phyloP scores from a whole-genome alignment of 2,797 vertebrate genomes.

The Sebastes oblongus region DNA sequence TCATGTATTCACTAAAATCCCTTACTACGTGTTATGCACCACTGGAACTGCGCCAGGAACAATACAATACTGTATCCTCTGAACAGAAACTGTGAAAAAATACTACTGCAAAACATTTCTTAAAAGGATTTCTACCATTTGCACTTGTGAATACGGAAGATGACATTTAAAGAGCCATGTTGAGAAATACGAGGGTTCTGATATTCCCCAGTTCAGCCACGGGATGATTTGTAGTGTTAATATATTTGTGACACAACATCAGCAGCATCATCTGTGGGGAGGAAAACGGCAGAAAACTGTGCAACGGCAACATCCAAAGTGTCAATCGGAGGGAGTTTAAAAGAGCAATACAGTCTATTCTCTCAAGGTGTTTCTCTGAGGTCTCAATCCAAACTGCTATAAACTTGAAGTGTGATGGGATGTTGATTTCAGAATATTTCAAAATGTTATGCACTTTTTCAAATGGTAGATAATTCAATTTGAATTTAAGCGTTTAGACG shows the following conservation, averaged over 20 bases:
- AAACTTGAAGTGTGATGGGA: background rate
- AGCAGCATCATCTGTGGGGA: slow-evolving; percentile 4
- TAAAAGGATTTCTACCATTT: background rate
- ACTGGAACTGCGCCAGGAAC: background rate
- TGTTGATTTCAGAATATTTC: no score
- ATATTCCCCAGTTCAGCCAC: slow-evolving; percentile 25
- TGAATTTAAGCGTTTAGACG: background rate
- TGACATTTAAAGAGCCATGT: slow-evolving; percentile 35
- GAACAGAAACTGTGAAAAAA: background rate
- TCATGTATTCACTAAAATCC: slow-evolving; percentile 18
- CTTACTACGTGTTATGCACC: background rate
- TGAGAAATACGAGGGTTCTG: slow-evolving; percentile 1
- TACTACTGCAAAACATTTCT: background rate
- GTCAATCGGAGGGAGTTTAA: slow-evolving; percentile 14
- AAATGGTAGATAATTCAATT: background rate
- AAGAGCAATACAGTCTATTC: background rate
- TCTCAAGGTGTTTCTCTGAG: slow-evolving; percentile 14
- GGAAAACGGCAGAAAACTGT: slow-evolving; percentile 16
- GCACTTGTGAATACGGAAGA: background rate
- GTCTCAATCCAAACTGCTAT: background rate
- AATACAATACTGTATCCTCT: background rate
- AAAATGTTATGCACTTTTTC: background rate
- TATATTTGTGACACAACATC: slow-evolving; percentile 39
- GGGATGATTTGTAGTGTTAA: slow-evolving; percentile 36
- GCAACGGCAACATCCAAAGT: slow-evolving; percentile 13